These are phyloP conservation scores for Acanthochromis polyacanthus DNA, from an alignment of 2,113 vertebrate species.

Conservation along the genomic window DNA sequence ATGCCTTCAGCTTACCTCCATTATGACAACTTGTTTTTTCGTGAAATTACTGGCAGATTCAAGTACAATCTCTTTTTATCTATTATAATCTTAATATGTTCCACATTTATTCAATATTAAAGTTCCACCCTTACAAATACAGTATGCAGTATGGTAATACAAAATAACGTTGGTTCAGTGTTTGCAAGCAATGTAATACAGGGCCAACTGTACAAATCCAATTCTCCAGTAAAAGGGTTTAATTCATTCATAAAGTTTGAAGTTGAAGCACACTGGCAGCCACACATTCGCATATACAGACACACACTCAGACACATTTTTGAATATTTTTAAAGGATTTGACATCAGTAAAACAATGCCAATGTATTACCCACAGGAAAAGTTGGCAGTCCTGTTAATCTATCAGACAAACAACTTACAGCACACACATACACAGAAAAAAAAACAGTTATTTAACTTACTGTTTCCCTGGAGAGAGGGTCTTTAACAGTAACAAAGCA, in stretches of 20 bases:
- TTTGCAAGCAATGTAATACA: not conserved
- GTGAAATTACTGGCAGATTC: not conserved
- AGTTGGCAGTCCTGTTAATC: constrained; percentile 45
- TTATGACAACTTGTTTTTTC: too few relatives aligned
- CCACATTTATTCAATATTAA: not conserved
- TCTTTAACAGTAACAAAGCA: constrained; percentile 79
- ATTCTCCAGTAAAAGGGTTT: constrained; percentile 14
- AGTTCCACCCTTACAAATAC: not conserved
- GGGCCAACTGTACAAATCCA: not conserved
- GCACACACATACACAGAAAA: constrained; percentile 17
- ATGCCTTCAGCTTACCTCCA: not conserved
- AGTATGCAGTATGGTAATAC: not conserved
- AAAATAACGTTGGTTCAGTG: not conserved
- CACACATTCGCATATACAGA: not conserved
- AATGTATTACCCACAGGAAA: constrained; percentile 51
- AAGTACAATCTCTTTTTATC: not conserved
- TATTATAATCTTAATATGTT: not conserved
- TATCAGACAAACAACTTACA: constrained; percentile 43
- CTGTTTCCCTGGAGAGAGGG: constrained; percentile 68
- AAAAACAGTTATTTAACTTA: constrained; percentile 65
- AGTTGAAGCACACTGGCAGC: not conserved
- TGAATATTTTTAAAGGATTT: constrained; percentile 52
- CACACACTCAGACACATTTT: constrained; percentile 42
- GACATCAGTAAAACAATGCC: constrained; percentile 51
- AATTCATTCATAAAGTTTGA: constrained; percentile 17